These are phyloP conservation scores for Brachyhypopomus occidentalis DNA, from an alignment of 2,113 vertebrate genomes.

Conservation along the genomic window DNA sequence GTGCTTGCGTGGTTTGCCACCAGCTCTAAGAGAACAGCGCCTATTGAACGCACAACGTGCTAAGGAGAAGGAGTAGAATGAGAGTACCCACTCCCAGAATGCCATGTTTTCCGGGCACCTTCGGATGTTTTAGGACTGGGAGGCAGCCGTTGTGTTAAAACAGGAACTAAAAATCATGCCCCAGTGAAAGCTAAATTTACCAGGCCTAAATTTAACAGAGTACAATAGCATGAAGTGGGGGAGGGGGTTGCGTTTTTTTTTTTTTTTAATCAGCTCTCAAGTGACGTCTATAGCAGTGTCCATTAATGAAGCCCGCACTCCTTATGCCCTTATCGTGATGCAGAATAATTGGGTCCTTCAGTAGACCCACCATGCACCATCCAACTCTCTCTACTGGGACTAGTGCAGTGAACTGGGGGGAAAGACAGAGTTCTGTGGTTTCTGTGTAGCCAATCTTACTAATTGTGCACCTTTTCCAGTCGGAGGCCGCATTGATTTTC, in stretches of 20 bases:
- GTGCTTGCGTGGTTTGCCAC: background rate
- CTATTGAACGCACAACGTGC: background rate
- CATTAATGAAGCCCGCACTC: slow-evolving; percentile 19
- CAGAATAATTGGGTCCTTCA: slow-evolving; percentile 45
- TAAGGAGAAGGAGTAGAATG: background rate
- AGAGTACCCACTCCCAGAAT: background rate
- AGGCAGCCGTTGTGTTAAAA: no score
- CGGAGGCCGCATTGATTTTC: slow-evolving; percentile 47
- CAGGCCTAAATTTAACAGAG: background rate
- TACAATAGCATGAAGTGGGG: background rate
- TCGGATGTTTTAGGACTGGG: background rate
- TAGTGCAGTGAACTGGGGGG: slow-evolving; percentile 11
- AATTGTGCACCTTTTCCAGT: slow-evolving; percentile 58
- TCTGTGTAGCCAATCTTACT: slow-evolving; percentile 44
- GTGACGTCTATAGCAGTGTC: slow-evolving; percentile 24
- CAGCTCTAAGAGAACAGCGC: background rate
- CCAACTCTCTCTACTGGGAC: slow-evolving; percentile 16
- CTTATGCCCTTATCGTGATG: slow-evolving; percentile 24
- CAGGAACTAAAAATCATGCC: background rate
- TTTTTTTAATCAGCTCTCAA: background rate
- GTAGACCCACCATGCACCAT: slow-evolving; percentile 11
- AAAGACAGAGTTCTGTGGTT: slow-evolving; percentile 23
- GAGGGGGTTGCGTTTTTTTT: background rate
- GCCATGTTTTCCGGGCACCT: slow-evolving; percentile 5
- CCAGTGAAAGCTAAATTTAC: background rate